These are phyloP conservation scores for Oreamnos americanus DNA, from an alignment of 2,113 vertebrate species.

Conservation along the genomic window DNA sequence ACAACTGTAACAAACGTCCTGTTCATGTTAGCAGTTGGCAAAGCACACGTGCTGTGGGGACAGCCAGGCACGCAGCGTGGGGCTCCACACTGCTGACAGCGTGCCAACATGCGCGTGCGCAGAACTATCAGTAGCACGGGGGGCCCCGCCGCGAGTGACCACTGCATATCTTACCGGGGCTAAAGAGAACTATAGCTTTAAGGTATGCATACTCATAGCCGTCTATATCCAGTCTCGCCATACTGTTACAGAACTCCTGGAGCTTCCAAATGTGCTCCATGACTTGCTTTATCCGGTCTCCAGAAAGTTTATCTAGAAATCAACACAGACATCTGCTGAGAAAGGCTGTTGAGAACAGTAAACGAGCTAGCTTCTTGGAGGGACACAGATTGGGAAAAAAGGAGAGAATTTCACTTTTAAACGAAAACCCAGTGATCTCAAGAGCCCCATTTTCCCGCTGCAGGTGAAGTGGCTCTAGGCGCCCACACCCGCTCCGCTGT, in stretches of 20 bases:
- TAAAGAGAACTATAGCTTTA: conserved; percentile 98
- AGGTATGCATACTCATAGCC: conserved; percentile 98
- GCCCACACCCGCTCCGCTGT: neutral
- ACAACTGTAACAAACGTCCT: neutral
- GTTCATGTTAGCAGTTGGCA: neutral
- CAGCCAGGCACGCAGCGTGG: neutral
- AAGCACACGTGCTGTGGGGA: neutral
- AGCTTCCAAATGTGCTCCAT: conserved; percentile 99
- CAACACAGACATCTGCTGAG: conserved; percentile 65
- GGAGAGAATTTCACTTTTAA: conserved; percentile 31
- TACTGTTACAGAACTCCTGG: conserved; percentile 99
- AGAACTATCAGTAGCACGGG: neutral
- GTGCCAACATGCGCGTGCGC: neutral
- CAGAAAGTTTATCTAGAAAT: conserved; percentile 92
- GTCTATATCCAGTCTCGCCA: conserved; percentile 95
- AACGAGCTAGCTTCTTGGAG: neutral
- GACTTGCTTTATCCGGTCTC: conserved; percentile 96
- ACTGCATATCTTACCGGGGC: conserved; percentile 89
- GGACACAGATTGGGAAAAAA: neutral
- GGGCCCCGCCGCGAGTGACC: neutral
- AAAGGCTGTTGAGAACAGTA: conserved; percentile 18
- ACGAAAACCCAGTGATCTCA: neutral
- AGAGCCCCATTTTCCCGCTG: neutral
- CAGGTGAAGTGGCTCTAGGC: neutral
- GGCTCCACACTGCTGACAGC: neutral